Conservation (phyloP, 2,113 vertebrate species). For the Antigone vipio region DNA sequence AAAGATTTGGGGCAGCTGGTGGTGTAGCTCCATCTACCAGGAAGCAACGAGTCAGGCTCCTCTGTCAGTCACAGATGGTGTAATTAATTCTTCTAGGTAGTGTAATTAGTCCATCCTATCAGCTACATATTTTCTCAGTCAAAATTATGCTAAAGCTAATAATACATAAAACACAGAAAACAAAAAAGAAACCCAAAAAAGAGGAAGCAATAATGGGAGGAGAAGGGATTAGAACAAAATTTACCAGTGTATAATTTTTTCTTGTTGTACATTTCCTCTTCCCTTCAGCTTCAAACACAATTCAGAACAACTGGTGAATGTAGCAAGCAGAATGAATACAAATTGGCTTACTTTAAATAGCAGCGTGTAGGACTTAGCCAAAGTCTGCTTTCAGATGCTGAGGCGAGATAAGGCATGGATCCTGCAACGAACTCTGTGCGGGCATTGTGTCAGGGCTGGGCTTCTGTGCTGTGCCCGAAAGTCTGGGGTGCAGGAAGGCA, state of each 20-base stretch:
- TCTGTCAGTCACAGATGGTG: conserved; percentile 72
- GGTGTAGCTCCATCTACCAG: conserved; percentile 61
- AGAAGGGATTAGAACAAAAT: conserved; percentile 64
- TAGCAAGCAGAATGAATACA: conserved; percentile 66
- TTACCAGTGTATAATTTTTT: conserved; percentile 65
- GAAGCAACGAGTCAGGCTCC: conserved; percentile 54
- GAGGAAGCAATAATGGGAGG: conserved; percentile 48
- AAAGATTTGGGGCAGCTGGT: conserved; percentile 44
- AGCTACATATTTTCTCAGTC: conserved; percentile 67
- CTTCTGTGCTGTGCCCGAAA: background rate
- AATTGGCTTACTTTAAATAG: conserved; percentile 72
- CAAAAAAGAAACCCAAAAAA: conserved; percentile 40
- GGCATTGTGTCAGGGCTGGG: background rate
- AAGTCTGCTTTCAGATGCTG: conserved; percentile 64
- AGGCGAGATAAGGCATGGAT: conserved; percentile 25
- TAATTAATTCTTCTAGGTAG: conserved; percentile 74
- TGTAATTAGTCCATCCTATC: conserved; percentile 66
- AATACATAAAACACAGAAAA: conserved; percentile 67
- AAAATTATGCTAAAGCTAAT: conserved; percentile 71
- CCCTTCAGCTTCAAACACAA: conserved; percentile 59
- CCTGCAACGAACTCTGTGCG: background rate
- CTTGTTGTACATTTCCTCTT: conserved; percentile 64
- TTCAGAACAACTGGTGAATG: conserved; percentile 70
- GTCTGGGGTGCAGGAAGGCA: background rate
- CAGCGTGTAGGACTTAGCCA: conserved; percentile 61